phyloP scores from a whole-genome alignment of 2,888 invertebrate species.

The Nemoura dubitans region DNA sequence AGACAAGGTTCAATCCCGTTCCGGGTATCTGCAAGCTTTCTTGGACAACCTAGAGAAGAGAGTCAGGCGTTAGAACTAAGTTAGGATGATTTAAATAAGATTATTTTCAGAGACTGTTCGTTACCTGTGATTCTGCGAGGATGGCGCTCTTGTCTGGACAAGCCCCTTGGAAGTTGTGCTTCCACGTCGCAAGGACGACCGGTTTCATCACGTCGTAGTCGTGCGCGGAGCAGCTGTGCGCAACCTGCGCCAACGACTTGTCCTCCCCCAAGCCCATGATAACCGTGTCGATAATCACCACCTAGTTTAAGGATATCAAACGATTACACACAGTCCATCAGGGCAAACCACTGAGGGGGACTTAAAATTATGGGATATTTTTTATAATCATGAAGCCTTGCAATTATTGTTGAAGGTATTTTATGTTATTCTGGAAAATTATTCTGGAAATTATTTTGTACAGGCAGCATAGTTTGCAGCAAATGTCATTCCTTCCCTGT shows the following conservation, averaged over 20 bases:
- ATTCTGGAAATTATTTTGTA: too few relatives aligned
- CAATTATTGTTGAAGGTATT: too few relatives aligned
- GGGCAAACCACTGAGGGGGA: not conserved
- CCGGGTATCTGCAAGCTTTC: constrained; percentile 95
- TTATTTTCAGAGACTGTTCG: not conserved
- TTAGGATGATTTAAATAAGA: not conserved
- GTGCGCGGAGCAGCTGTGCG: constrained; percentile 85
- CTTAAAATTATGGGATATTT: too few relatives aligned
- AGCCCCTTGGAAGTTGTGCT: constrained; percentile 89
- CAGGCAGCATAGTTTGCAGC: too few relatives aligned
- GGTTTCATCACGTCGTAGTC: constrained; percentile 94
- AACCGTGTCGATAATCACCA: constrained; percentile 91
- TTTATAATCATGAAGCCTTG: too few relatives aligned
- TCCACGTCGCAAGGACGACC: constrained; percentile 92
- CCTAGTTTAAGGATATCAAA: constrained; percentile 62
- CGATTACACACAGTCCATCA: too few relatives aligned
- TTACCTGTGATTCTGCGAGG: constrained; percentile 83
- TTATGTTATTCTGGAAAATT: too few relatives aligned
- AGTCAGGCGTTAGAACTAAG: not conserved
- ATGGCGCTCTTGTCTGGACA: constrained; percentile 92
- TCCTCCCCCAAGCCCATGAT: constrained; percentile 86
- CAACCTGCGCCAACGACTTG: constrained; percentile 68
- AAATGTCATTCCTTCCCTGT: too few relatives aligned
- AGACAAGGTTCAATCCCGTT: constrained; percentile 93
- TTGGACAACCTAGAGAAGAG: constrained; percentile 77